Percentiles rank a stretch among this genome's conserved stretches.
Evolutionary conservation across 2,888 invertebrate genomes (phyloP).

Genomic region (Protonemura montana): DNA sequence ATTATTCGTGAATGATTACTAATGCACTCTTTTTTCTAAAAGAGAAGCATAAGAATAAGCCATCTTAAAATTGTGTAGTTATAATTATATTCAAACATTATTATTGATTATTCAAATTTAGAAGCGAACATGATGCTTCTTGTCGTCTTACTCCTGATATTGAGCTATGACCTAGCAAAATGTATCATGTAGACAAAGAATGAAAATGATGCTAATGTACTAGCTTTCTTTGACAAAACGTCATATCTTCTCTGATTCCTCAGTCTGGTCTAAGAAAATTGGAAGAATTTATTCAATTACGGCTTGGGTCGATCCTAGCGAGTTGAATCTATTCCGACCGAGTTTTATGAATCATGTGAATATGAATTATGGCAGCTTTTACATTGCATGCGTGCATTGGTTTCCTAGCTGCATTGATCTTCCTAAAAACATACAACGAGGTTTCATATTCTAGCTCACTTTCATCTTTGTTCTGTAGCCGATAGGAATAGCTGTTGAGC

Average conservation of each 20-base stretch:
- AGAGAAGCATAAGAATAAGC: slow-evolving; percentile 20
- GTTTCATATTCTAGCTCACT: slow-evolving; percentile 32
- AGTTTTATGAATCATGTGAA: background rate
- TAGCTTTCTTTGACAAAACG: slow-evolving; percentile 3
- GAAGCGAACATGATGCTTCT: slow-evolving; percentile 31
- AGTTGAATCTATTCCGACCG: background rate
- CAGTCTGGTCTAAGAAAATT: background rate
- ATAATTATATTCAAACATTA: slow-evolving; percentile 15
- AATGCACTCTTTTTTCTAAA: slow-evolving; percentile 21
- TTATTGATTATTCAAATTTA: slow-evolving; percentile 30
- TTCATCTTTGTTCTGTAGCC: slow-evolving; percentile 21
- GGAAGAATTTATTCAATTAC: background rate
- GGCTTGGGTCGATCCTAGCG: background rate
- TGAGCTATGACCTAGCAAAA: slow-evolving; percentile 19
- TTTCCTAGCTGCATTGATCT: slow-evolving; percentile 34
- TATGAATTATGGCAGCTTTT: background rate
- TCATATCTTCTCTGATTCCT: slow-evolving; percentile 9
- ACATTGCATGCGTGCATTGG: background rate
- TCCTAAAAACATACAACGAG: slow-evolving; percentile 17
- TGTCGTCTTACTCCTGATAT: slow-evolving; percentile 31
- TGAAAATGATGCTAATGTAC: slow-evolving; percentile 17
- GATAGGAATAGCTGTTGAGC: slow-evolving; percentile 19
- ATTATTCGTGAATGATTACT: slow-evolving; percentile 21
- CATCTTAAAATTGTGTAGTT: slow-evolving; percentile 26
- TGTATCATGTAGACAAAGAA: slow-evolving; percentile 13